Conservation (phyloP, 2,888 invertebrate species). For the Leptopilina drosophilae region DNA sequence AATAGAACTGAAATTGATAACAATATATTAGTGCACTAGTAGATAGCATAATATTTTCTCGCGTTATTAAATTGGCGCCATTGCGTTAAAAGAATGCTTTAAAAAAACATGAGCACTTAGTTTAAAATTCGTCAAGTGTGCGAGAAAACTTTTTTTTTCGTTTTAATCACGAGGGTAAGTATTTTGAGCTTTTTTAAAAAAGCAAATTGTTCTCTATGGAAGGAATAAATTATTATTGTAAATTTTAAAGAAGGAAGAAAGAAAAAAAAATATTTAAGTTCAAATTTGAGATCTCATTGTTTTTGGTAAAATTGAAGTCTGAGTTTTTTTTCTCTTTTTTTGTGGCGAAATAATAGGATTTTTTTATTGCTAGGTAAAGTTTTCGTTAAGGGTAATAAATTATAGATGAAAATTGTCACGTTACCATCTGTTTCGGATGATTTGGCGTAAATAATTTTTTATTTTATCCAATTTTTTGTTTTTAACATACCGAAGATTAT, state of each 20-base stretch:
- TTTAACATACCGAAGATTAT: too few relatives aligned
- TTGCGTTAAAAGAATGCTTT: background rate
- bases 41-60: conserved; percentile 28
- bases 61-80: background rate
- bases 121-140: conserved; percentile 43
- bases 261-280: background rate
- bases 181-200: background rate
- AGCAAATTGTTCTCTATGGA: too few relatives aligned
- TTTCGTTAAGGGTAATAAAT: background rate
- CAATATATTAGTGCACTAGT: conserved; percentile 13
- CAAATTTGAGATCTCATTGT: background rate
- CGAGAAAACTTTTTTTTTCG: background rate
- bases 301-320: conserved; percentile 15
- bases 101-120: conserved; percentile 39
- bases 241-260: background rate
- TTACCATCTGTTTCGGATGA: too few relatives aligned
- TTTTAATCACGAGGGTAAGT: background rate
- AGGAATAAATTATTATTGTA: too few relatives aligned
- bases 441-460: too few relatives aligned
- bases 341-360: too few relatives aligned
- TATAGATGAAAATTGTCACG: too few relatives aligned
- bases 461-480: too few relatives aligned
- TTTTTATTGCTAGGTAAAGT: background rate
- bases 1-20: conserved; percentile 26
- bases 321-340: background rate